Percentiles rank a stretch among this genome's conserved stretches.
These are phyloP conservation scores for Xestia c-nigrum DNA, from an alignment of 2,888 invertebrate genomes.

Conservation along the genomic window DNA sequence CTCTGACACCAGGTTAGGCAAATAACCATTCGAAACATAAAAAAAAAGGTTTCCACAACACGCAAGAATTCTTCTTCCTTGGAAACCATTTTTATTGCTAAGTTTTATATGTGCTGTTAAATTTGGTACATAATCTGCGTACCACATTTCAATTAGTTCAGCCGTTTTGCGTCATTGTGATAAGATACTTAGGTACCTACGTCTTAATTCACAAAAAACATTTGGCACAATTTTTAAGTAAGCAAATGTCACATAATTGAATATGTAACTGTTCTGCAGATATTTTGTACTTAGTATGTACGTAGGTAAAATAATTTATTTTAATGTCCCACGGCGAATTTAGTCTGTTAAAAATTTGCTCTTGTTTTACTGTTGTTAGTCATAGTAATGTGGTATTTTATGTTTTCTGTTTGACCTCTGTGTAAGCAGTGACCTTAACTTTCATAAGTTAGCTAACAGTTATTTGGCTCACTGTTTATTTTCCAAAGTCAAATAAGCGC, in stretches of 20 bases:
- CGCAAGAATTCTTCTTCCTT: too few species aligned
- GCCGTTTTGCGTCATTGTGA: neutral
- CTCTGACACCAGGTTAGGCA: too few species aligned
- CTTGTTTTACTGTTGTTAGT: neutral
- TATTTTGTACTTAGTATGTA: neutral
- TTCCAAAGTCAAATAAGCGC: neutral
- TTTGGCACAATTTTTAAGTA: neutral
- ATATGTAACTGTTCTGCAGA: neutral
- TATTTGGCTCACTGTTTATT: neutral
- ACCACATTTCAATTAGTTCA: neutral
- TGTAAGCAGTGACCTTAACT: neutral
- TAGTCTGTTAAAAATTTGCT: neutral
- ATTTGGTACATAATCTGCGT: neutral
- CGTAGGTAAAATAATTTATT: neutral
- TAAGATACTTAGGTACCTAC: too few species aligned
- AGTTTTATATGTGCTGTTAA: too few species aligned
- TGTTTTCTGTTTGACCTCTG: neutral
- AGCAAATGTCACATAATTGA: neutral
- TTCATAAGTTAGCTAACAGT: neutral
- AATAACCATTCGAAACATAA: too few species aligned
- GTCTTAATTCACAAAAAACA: neutral
- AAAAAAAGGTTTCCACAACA: too few species aligned
- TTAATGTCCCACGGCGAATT: neutral
- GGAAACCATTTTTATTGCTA: too few species aligned
- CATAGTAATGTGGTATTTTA: neutral